Base-by-base conservation (phyloP, 2,888 invertebrate species). In the Caenorhabditis wallacei region DNA sequence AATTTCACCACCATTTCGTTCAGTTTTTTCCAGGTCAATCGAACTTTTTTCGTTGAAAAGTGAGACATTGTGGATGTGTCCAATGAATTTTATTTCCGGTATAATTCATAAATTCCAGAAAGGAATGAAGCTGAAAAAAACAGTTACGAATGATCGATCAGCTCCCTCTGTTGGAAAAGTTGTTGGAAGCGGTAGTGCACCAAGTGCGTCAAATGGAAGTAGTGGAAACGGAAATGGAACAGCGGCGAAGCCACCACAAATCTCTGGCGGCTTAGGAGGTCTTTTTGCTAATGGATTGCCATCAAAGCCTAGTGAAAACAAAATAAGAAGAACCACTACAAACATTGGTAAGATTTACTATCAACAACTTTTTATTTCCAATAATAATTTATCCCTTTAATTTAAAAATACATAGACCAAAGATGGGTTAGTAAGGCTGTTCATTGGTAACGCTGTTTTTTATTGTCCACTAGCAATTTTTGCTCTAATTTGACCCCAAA, bases 211-310 rank as follows among this genome's bases (percentile, higher is more conserved):
- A 13, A 63, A 54, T 48, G 59, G 37, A 63, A 54, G n/a, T 16
- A 18, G 16, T 20, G 43, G 46, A 37, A 63, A 61, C 35, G 63
- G 69, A 40, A 63, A 46, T 56, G 24, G 22, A 18, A 59, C 76
- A 11, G 72, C 63, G 13, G 69, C 46, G 4, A 75, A 72, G 68
- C 68, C 82, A 26, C 51, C 75, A 18, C 64, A 56, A 56, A 26
- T 61, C 20, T 48, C 80, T 7, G 82, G 79, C 13, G 87, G 84
- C 0, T 35, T 85, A 16, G 90, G 91, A 18, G 90, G 88, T n/a
- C 80, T 91, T n/a, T 91, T 91, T 61, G 89, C 89, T 1, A 88
- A 88, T 76, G 91, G 91, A 53, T 22, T 91, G 48, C 91, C 91
- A 7, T 51, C 82, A 10, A 91, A 88, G 59, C 91, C 91, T 4